Evolutionary conservation across 1,140 invertebrate genomes (phyloP), one percentile per base, ranked within the genome.

Genomic region (Brachionus sp.): DNA sequence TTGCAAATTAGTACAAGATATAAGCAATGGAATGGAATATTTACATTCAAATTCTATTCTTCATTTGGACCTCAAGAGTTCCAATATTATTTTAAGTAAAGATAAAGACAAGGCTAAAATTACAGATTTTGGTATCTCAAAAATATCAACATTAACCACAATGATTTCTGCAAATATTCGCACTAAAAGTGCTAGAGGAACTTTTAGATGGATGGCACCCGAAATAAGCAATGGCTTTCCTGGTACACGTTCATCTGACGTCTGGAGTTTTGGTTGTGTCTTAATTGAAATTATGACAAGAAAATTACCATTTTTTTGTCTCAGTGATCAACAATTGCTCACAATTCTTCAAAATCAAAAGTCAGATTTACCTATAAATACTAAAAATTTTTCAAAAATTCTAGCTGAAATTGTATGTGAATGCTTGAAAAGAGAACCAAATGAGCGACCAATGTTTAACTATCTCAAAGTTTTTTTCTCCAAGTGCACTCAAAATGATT

Each of bases 121-220:
- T 5, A 29, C 42, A 7, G 73, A 77, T 50, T 77, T 77, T 50
- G 42, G 42, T 3, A 77, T 77, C 29, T 19, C 73, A n/a, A 46
- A 16, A 50, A 50, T 33, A 50, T 77, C 44, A 77, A 33, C 23
- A 1, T 33, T 50, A 19, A 50, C 42, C 4, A 50, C 42, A 50
- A 23, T 50, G 46, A 16, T 4, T n/a, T 50, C 42, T 46, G n/a
- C 42, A 35, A 25, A 5, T 29, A 35, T 50, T 1, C 12, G 46
- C 5, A 50, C 44, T 13, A 77, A 46, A 6, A 50, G 44, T 50
- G 44, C 42, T 33, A 77, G 29, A 29, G 73, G 73, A 39, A 50
- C 73, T 23, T 50, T 77, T 13, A 23, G 73, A 77, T 77, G 73
- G 73, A 77, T 77, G 73, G 42, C 73, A 33, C 73, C 73, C 33